Evolutionary conservation across 2,113 vertebrate genomes (phyloP).

Genomic region (Agelaius phoeniceus): DNA sequence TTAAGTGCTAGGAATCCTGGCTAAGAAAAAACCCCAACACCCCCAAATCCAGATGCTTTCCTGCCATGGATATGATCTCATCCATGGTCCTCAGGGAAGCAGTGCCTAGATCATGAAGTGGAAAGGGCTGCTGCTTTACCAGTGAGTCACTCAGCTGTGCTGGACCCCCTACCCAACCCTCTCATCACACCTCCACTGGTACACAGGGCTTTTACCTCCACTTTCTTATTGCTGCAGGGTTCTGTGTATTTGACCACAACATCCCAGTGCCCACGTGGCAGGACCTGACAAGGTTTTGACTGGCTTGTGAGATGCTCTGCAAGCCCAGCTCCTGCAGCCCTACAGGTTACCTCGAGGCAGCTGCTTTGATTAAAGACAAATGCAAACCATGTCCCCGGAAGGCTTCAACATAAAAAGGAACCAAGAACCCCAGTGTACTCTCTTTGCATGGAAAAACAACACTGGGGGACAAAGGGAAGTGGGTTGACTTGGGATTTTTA

Average conservation of each 20-base stretch:
- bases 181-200: not conserved
- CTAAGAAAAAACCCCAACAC: not conserved
- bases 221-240: not conserved
- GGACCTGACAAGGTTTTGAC: not conserved
- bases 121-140: not conserved
- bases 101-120: not conserved
- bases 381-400: not conserved
- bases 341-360: not conserved
- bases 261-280: not conserved
- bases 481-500: not conserved
- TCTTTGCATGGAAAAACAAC: slow-evolving; percentile 9
- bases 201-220: not conserved
- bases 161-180: not conserved
- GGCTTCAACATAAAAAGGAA: not conserved
- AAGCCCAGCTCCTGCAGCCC: not conserved
- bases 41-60: not conserved
- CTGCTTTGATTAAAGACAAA: slow-evolving; percentile 9
- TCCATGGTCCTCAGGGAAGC: not conserved
- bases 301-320: not conserved
- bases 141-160: not conserved
- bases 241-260: not conserved
- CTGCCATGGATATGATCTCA: not conserved
- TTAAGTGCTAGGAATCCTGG: not conserved
- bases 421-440: not conserved
- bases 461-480: not conserved